These are phyloP conservation scores for Delia radicum DNA, from an alignment of 1,140 invertebrate genomes.

Conservation along the genomic window DNA sequence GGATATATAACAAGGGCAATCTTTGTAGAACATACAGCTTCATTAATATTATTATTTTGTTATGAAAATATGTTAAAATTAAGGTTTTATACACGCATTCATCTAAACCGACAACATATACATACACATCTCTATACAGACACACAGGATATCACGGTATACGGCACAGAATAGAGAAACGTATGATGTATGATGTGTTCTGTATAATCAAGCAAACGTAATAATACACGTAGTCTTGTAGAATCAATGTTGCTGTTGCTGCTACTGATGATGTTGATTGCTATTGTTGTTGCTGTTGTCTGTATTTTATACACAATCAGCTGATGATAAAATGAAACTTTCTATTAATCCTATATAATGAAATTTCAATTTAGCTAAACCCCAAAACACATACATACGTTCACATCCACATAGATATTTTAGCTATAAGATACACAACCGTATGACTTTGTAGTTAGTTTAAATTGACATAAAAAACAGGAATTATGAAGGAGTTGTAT, in stretches of 20 bases:
- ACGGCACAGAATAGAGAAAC: too few species aligned
- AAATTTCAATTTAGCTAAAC: neutral
- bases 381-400: neutral
- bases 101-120: neutral
- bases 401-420: neutral
- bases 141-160: constrained; percentile 1
- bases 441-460: neutral
- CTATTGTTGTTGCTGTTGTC: neutral
- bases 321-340: neutral
- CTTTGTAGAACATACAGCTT: too few species aligned
- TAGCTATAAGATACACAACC: too few species aligned
- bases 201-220: neutral
- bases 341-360: neutral
- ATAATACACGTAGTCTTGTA: neutral
- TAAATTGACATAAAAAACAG: neutral
- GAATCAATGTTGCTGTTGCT: neutral
- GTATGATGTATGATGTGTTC: too few species aligned
- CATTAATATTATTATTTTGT: constrained; percentile 13
- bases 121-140: neutral
- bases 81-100: neutral
- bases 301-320: neutral
- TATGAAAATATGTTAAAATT: neutral
- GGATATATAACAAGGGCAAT: too few species aligned
- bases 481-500: too few species aligned
- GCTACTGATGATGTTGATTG: neutral